Base-by-base conservation (phyloP, 2,888 invertebrate species). In the Phaedon cochleariae region DNA sequence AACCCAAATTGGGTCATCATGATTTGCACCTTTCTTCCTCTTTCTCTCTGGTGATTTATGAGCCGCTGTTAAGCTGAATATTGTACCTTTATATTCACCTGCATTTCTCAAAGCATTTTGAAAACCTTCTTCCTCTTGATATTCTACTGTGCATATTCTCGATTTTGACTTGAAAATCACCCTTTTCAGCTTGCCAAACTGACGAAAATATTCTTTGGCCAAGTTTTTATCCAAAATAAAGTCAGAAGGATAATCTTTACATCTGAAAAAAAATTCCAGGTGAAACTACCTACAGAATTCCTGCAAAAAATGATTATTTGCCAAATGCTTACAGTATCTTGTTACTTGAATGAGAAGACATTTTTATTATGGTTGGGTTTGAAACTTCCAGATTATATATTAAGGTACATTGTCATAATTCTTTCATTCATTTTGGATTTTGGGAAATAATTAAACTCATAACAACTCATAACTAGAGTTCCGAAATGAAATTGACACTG, bases 141-240 rank as follows among this genome's bases (percentile, higher is more conserved):
- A 95, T 75, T 90, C 90, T 7, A 94, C 86, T 0, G 89, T 87
- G 70, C 93, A 92, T 71, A 86, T 86, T 63, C 86, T 86, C 55
- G 88, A 88, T 64, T 87, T 89, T 0, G 89, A 88, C 55, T 88
- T 87, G 58, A 92, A 83, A 37, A 87, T 86, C 55, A 94, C 88
- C 68, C 88, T 87, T 12, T 86, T 86, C 1, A 93, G 87, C 45
- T 85, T 86, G 0, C 95, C 95, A 84, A 90, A 95, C 76, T 89
- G 88, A 18, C 87, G 85, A 67, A 92, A 92, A 79, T 92, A 89
- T 62, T 87, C 85, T 73, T 89, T 89, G 0, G 90, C 89, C 1
- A 87, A 79, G 55, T 85, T 79, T 77, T 86, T 87, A 70, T 90
- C 88, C 59, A 90, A 85, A 59, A 92, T 84, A 60, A 92, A 85